Base-by-base conservation (phyloP, 2,113 vertebrate species). In the Cranoglanis bouderius region DNA sequence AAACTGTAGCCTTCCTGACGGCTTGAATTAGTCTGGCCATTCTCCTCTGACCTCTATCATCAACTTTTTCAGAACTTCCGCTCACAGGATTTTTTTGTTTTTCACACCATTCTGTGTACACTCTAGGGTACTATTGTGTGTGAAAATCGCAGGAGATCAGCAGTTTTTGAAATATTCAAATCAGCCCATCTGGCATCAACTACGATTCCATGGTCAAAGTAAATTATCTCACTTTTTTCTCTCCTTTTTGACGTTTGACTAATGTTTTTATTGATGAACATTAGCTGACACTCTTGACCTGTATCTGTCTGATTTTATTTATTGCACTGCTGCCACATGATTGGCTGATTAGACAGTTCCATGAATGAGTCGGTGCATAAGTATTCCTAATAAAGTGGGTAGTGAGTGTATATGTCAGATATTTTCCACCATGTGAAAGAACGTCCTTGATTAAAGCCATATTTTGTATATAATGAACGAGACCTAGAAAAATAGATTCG, bases 391-490 rank as follows among this genome's bases (percentile, higher is more conserved):
- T 78, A 57, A 32, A n/a, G 1, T 81, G 51, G n/a, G 12, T 35
- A 21, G n/a, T 14, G 46, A 18, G 32, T 38, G 78, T 55, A 5
- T 38, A 38, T 5, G 21, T 57, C 32, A 38, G 26, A 82, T 40
- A 82, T 40, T 21, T 82, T 26, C 55, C 81, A 43, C 13, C 55
- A 43, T 26, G 29, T 40, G 35, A 83, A 83, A 26, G 21, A 43
- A 83, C 2, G 10, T 43, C 55, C 21, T 61, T 43, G 35, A 61
- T 83, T 83, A 43, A 26, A 83, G 9, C 55, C 81, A 53, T 85
- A 51, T 35, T 72, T 51, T 53, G 26, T 85, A 53, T 70, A 38
- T 53, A 85, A 85, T 53, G 38, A 83, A 83, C 13, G 55, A 83
- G 81, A 59, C 55, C 21, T 13, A 85, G 43, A 67, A 49, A 77